Conservation (phyloP, 2,888 invertebrate species). For the Phragmatobia fuliginosa region DNA sequence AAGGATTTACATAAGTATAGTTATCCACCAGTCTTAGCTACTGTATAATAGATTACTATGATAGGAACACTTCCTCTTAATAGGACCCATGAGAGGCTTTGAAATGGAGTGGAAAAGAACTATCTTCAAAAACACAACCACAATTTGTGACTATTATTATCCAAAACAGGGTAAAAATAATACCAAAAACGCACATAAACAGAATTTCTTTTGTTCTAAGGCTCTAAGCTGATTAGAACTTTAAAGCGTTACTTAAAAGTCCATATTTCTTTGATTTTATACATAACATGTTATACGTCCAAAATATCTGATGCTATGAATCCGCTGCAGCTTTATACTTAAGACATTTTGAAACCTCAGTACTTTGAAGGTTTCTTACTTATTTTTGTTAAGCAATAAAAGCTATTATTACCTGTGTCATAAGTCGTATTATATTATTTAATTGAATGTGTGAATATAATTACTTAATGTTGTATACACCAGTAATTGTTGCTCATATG, state of each 20-base stretch:
- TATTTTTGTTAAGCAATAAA: not conserved
- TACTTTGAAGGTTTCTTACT: not conserved
- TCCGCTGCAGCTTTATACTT: not conserved
- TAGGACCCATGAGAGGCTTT: not conserved
- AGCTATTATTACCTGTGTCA: not conserved
- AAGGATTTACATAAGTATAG: not conserved
- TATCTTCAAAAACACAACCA: not conserved
- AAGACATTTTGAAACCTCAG: not conserved
- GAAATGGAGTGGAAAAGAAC: not conserved
- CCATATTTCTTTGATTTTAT: not conserved
- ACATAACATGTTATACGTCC: not conserved
- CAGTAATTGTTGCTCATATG: not conserved
- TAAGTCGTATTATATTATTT: not conserved
- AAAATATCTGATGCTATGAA: not conserved
- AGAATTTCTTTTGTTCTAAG: too few species aligned
- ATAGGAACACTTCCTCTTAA: not conserved
- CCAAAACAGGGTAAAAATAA: not conserved
- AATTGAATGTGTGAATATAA: conserved; percentile 3
- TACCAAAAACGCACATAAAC: not conserved
- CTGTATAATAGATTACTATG: not conserved
- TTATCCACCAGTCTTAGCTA: not conserved
- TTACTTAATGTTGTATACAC: conserved; percentile 1
- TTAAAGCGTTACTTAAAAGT: not conserved
- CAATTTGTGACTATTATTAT: not conserved
- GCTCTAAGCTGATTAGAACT: not conserved